Evolutionary conservation across 2,888 invertebrate genomes (phyloP), one percentile per base, ranked within the genome.

Genomic region (Macaria notata): DNA sequence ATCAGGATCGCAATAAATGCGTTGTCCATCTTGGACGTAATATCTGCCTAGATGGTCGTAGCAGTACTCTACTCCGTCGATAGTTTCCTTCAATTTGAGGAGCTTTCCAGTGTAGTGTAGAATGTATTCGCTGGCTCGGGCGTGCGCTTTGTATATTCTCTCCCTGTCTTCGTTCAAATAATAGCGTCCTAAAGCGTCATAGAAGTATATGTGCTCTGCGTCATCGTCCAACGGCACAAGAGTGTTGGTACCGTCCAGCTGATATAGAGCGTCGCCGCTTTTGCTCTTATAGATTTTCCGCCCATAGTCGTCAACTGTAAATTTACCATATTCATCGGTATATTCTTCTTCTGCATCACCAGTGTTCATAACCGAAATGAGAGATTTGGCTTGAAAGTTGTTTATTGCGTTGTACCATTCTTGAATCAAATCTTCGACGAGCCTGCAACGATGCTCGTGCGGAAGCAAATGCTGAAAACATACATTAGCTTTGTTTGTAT

Each of bases 121-220:
- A 29, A 66, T 19, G 62, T 78, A 77, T 61, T 78, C 79, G 57
- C 68, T 72, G 41, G 76, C 71, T 29, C 7, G 41, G 3, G 55
- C 46, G 44, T 68, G 63, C 31, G 71, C 63, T 65, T 71, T 73
- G 49, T 78, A 77, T 3, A 78, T 47, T 4, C 71, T 68, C 44
- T 64, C 56, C 46, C 59, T 62, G 2, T 9, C 31, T 29, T 57
- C 57, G 47, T 66, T 59, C 6, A 71, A 44, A 50, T 70, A 79
- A 62, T 79, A 78, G 29, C 76, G 71, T 9, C 78, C 79, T 36
- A 72, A 76, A 4, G 70, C 63, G 33, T 79, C 79, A 56, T 73
- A 78, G 58, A 66, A 78, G 66, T 75, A 80, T 29, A 77, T 56
- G 54, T 71, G 68, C 31, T 66, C 51, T 0, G 70, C 67, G 41